Base-by-base conservation (phyloP, 2,113 vertebrate species). In the Phrynosoma blainvillii region DNA sequence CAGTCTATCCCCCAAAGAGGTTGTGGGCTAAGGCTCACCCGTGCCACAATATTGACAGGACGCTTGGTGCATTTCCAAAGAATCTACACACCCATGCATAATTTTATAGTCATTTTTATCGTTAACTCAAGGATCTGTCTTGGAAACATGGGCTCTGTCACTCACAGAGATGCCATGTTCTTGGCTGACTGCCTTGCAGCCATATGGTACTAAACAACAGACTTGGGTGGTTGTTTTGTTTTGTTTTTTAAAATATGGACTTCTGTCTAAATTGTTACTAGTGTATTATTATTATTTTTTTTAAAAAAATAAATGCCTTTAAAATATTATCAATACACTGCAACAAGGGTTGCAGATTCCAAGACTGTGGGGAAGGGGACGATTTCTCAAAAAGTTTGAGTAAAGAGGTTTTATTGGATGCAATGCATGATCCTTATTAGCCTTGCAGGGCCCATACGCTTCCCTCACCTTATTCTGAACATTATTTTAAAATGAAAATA, bases 141-240 rank as follows among this genome's bases (percentile, higher is more conserved):
- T 87, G 86, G 70, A 82, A 81, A 12, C 70, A 74, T 4, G 54
- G 86, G 52, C 86, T 12, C 77, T 86, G 87, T 88, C 0, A 18
- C 93, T 94, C 90, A 25, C 82, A 91, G 81, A 91, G 90, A 85
- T 93, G 86, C 88, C 81, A 88, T 77, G 89, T 93, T 89, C 70
- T 90, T 95, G 93, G 91, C 92, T 91, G 86, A 84, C 88, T 85
- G 91, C 86, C 93, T 21, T 74, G 70, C 66, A 90, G 84, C 87
- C 88, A 93, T 93, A 95, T 95, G 93, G 92, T 91, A 89, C 77
- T 85, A 90, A 95, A 93, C 91, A 90, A 91, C 71, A 86, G 89
- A 94, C 89, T 90, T 91, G 90, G n/a, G 68, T 71, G 66, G 5
- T 54, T 74, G 91, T 90, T 25, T 10, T 68, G 66, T 70, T 27